Evolutionary conservation across 2,797 vertebrate species (phyloP), one percentile per base, ranked within the genome.

Genomic region (Avahi laniger): DNA sequence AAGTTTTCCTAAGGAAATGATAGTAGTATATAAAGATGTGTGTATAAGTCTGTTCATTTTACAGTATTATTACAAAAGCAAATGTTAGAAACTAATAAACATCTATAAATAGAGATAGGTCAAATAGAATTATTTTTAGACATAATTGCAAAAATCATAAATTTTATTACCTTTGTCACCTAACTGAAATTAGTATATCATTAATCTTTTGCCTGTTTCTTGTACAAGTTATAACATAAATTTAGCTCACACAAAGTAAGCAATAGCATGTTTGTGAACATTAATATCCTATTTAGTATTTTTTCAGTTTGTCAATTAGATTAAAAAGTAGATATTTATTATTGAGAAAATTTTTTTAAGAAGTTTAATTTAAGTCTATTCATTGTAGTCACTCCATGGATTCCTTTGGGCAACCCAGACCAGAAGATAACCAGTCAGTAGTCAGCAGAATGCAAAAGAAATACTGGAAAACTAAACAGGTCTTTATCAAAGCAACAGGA

Each of bases 401-500:
- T 96, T 98, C 98, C 97, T 98, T 98, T 97, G 98, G 98, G 4
- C 98, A 98, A 72, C 94, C 98, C 1, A 97, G 98, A 96, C 96
- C 98, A 63, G 98, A 98, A 14, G 99, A 99, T 87, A 98, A 99
- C 95, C 96, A 98, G 96, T 99, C 99, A 0, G 98, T 99, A 89
- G 98, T 99, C 97, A 98, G 98, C 38, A 99, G 99, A 98, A 99
- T 99, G 98, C 99, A 99, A 97, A 99, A 99, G 97, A 99, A 99
- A 98, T 99, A 99, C 86, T 99, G 99, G 99, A 99, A 99, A 98
- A 99, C 98, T n/a, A 99, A 99, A 93, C 98, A 99, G 98, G 99
- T 99, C 63, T 97, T 99, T 88, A 99, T 99, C 96, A 99, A 99
- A 97, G 99, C 99, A 95, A 99, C 99, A 0, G 99, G 99, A 59